Evolutionary conservation across 1,140 invertebrate genomes (phyloP), one percentile per base, ranked within the genome.

Genomic region (Coenobita brevimanus): DNA sequence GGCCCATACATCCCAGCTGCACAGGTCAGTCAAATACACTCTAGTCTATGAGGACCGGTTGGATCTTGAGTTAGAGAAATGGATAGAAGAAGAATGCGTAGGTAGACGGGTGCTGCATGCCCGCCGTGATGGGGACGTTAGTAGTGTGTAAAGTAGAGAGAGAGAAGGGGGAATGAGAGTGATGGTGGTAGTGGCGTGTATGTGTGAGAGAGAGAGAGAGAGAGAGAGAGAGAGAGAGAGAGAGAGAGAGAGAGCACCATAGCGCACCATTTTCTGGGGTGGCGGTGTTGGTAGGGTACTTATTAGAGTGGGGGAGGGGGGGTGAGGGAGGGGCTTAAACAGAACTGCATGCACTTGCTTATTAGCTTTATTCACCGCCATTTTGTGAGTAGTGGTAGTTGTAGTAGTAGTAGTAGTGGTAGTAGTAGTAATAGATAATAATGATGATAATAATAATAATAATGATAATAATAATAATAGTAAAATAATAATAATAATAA

Each of bases 191-290:
- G 27, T 8, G 27, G 21, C n/a, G n/a, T n/a, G n/a, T n/a, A n/a
- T n/a, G 21, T 21, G 67, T 33, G 67, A 38, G 27, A 33, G 36
- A 21, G 27, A 38, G 21, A 71, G 8, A 30, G 67, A 38, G 36
- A 71, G 36, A 71, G 27, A 38, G 36, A 38, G 67, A 71, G 36
- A 71, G 67, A 71, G 36, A 71, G 67, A 38, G 36, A 71, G 67
- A 38, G 36, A 71, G 67, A 38, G 36, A 71, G 67, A 38, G 36
- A 71, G 67, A 71, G 27, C 6, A 3, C 15, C 27, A 6, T 3
- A 33, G 67, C n/a, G n/a, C n/a, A n/a, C n/a, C n/a, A n/a, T n/a
- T n/a, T n/a, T n/a, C n/a, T n/a, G 27, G 36, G 4, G 67, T n/a
- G 41, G 10, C 1, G 10, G 38, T 8, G 41, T 0, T n/a, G 41